These are phyloP conservation scores for Drosophila robusta DNA, from an alignment of 2,888 invertebrate genomes.

Conservation along the genomic window DNA sequence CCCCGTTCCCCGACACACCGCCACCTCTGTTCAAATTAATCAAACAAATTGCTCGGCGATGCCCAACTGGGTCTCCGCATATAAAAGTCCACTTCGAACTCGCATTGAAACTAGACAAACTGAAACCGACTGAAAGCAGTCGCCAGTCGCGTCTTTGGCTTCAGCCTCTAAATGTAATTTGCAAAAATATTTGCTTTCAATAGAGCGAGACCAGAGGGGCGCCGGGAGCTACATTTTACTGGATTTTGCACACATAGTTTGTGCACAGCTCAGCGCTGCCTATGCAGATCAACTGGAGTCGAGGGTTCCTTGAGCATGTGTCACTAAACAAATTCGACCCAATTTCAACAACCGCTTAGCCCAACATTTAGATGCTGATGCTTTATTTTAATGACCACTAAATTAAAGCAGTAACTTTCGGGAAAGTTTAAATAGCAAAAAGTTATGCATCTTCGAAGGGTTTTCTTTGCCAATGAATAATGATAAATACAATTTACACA, in stretches of 20 bases:
- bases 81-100: conserved; percentile 13
- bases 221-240: not conserved
- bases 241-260: conserved; percentile 19
- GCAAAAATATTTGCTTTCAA: conserved; percentile 76
- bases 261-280: conserved; percentile 28
- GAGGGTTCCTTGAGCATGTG: conserved; percentile 5
- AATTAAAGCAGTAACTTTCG: too few relatives aligned
- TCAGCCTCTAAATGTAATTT: conserved; percentile 67
- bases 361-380: not conserved
- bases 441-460: too few relatives aligned
- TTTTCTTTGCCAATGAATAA: too few relatives aligned
- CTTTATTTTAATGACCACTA: too few relatives aligned
- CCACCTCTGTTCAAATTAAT: conserved; percentile 60
- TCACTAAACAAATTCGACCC: conserved; percentile 6
- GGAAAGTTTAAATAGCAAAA: too few relatives aligned
- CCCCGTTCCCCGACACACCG: not conserved
- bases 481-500: too few relatives aligned
- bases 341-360: conserved; percentile 6
- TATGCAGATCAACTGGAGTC: conserved; percentile 15
- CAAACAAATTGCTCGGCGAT: conserved; percentile 74
- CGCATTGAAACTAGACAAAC: conserved; percentile 4
- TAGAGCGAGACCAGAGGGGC: conserved; percentile 25
- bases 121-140: conserved; percentile 31
- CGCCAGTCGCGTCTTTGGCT: conserved; percentile 46
- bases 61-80: conserved; percentile 18